Evolutionary conservation across 2,113 vertebrate species (phyloP), one percentile per base, ranked within the genome.

Genomic region (Eulemur macaco): DNA sequence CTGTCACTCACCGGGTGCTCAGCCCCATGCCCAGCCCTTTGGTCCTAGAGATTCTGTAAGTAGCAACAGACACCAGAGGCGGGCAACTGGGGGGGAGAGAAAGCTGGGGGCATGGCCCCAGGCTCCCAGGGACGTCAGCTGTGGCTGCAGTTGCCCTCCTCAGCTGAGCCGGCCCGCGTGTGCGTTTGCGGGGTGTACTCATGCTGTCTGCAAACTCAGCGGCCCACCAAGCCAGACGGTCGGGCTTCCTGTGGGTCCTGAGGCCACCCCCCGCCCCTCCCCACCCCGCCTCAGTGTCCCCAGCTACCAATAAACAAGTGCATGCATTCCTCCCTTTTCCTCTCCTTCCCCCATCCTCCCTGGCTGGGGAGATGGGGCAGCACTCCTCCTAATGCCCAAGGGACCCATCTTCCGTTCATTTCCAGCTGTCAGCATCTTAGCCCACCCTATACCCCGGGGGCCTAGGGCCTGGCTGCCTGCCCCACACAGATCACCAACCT

Each of bases 401-500:
- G 47, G 5, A 45, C 66, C 8, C 2, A 4, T 37, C 80, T 37
- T 50, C 69, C 12, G 4, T 10, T 20, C 5, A 4, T 66, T 20
- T 31, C 21, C 15, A 34, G 37, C 21, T 7, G 18, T 8, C 27
- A 18, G 39, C 15, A 0, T 58, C 69, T 37, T 15, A 17, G 3
- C 47, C 23, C 6, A 7, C 17, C 47, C 52, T 5, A 25, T 39
- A 39, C 39, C 39, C 39, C 1, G 0, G 2, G 31, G 31, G 13
- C n/a, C 17, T 0, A 0, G 45, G n/a, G 63, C 73, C 14, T 1
- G 31, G 37, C 47, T 2, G 0, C 50, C 64, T 18, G 0, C 37
- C 63, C 20, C 11, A 3, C 37, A 37, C 21, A 18, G 39, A 20
- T 6, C 27, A 0, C 8, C 84, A 54, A 54, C 83, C 17, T 29